Conservation (phyloP, 1,140 invertebrate species). For the Batillaria attramentaria region DNA sequence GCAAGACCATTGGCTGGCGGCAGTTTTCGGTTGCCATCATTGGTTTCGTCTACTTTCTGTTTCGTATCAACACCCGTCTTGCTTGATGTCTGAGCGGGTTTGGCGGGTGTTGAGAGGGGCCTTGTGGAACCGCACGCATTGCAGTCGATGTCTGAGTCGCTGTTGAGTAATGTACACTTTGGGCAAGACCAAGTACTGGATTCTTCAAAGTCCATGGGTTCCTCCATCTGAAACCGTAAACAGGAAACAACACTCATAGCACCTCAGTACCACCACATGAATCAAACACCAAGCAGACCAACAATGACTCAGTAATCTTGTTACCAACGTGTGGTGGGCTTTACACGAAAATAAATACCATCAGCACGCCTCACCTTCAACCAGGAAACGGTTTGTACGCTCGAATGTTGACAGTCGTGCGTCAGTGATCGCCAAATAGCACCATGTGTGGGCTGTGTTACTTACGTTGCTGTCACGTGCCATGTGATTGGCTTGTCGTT, state of each 20-base stretch:
- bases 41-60: too few species aligned
- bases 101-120: neutral
- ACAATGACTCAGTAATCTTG: too few species aligned
- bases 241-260: too few species aligned
- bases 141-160: conserved; percentile 3
- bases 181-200: neutral
- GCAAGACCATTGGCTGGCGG: too few species aligned
- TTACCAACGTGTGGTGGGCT: too few species aligned
- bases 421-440: conserved; percentile 8
- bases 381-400: conserved; percentile 15
- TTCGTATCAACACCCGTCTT: too few species aligned
- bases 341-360: too few species aligned
- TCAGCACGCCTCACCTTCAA: conserved; percentile 18
- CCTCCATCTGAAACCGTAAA: conserved; percentile 22
- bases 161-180: conserved; percentile 51
- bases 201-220: conserved; percentile 32
- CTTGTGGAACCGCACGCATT: neutral
- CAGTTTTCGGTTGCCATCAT: too few species aligned
- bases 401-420: too few species aligned
- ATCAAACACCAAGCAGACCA: too few species aligned
- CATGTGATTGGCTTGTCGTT: conserved; percentile 11
- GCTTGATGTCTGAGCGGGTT: too few species aligned
- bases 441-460: conserved; percentile 28
- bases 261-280: too few species aligned
- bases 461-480: neutral